phyloP scores from a whole-genome alignment of 2,113 vertebrate species.

The Leptodactylus fuscus region DNA sequence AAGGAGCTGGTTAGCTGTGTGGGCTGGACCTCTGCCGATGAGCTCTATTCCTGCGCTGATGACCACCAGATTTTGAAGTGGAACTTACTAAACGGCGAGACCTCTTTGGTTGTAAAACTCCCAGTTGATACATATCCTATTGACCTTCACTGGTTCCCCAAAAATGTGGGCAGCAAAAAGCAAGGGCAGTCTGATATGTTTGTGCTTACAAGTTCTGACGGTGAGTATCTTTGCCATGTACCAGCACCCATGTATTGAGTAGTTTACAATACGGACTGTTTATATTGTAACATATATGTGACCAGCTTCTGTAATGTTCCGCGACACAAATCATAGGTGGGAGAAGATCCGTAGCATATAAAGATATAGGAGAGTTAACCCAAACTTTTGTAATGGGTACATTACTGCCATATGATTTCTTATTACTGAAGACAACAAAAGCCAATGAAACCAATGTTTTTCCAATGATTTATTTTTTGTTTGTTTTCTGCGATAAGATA shows the following conservation, averaged over 20 bases:
- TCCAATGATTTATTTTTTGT: no score
- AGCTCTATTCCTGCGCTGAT: conserved; percentile 93
- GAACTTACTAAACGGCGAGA: conserved; percentile 89
- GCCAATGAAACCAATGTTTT: no score
- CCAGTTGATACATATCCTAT: conserved; percentile 89
- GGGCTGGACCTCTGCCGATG: conserved; percentile 93
- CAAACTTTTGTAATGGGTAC: no score
- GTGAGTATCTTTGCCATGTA: conserved; percentile 70
- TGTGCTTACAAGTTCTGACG: conserved; percentile 94
- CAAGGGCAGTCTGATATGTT: conserved; percentile 87
- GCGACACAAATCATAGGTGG: no score
- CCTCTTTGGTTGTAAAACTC: conserved; percentile 81
- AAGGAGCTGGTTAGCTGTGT: conserved; percentile 93
- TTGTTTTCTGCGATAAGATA: no score
- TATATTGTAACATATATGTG: neutral
- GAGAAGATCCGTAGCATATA: no score
- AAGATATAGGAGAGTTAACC: no score
- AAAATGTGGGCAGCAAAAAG: conserved; percentile 85
- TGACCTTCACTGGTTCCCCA: conserved; percentile 94
- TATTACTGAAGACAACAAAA: no score
- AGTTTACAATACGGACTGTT: neutral
- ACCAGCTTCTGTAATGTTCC: neutral
- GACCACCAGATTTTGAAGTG: conserved; percentile 93
- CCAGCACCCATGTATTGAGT: neutral
- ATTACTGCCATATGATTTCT: no score